Base-by-base conservation (phyloP, 2,797 vertebrate genomes). In the Selene dorsalis region DNA sequence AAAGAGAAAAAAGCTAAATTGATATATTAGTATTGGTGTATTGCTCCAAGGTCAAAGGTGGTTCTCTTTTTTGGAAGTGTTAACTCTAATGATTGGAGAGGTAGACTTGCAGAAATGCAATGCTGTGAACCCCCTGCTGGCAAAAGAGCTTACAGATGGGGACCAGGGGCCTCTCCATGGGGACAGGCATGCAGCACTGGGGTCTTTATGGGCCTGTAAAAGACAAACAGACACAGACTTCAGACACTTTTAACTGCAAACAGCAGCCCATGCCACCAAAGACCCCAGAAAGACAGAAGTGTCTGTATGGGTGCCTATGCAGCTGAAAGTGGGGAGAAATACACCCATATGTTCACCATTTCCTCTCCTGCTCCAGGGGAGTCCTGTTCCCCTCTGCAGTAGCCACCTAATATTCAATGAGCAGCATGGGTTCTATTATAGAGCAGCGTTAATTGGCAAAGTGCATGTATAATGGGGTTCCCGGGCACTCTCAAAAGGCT, bases 61-160 rank as follows among this genome's bases (percentile, higher is more conserved):
- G 56, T 63, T 35, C 35, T 77, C 60, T 71, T 77, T 62, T 58
- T 75, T 47, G 65, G 70, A 90, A 89, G 82, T 73, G 66, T 82
- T 85, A 66, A 79, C 75, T 75, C 56, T 82, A 52, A 58, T 83
- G 75, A 85, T 90, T 89, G 87, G 73, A 73, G 74, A 72, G 64
- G 72, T 80, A 76, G 69, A 73, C 81, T 57, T 83, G 69, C 75
- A 91, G 84, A 93, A 88, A 87, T 82, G 88, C 90, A 87, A 80
- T 12, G 67, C 82, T 91, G 77, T 85, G 87, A 93, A 89, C 78
- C 88, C 90, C 94, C 93, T 88, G 92, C 93, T 94, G 89, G 69
- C 84, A 84, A 93, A 94, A 95, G 59, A 85, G 87, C 87, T 94
- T 91, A 84, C 94, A 95, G 93, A 94, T 94, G 94, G 92, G 83